Conservation (phyloP, 1,140 invertebrate genomes). For the Centruroides sculpturatus region DNA sequence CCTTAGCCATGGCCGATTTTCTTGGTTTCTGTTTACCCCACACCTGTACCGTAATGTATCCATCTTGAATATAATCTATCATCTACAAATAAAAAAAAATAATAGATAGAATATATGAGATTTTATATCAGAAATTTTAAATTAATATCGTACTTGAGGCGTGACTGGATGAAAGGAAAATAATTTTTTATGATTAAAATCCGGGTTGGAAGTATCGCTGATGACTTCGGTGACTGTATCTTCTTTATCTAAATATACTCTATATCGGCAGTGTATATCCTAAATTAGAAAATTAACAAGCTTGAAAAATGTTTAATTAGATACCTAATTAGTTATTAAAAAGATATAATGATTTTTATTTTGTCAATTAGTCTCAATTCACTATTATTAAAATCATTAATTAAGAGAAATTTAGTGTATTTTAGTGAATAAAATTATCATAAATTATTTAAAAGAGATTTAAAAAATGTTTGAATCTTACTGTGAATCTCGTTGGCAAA, state of each 20-base stretch:
- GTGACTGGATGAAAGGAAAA: slow-evolving; percentile 32
- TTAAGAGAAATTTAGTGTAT: too few relatives aligned
- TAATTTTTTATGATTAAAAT: slow-evolving; percentile 37
- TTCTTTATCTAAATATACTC: slow-evolving; percentile 36
- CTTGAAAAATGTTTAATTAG: too few relatives aligned
- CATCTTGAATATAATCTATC: neutral
- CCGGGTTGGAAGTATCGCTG: slow-evolving; percentile 35
- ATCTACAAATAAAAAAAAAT: neutral
- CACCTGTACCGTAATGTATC: slow-evolving; percentile 17
- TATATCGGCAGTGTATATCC: slow-evolving; percentile 39
- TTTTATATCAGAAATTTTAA: too few relatives aligned
- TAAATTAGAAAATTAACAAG: slow-evolving; percentile 13
- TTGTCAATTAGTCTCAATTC: too few relatives aligned
- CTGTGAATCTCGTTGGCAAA: slow-evolving; percentile 35
- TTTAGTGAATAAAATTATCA: too few relatives aligned
- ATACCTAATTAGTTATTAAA: too few relatives aligned
- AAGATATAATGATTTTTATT: too few relatives aligned
- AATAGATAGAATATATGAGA: too few relatives aligned
- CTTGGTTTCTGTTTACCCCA: slow-evolving; percentile 36
- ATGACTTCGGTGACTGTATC: slow-evolving; percentile 32
- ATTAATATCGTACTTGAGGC: slow-evolving; percentile 26
- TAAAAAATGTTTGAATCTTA: slow-evolving; percentile 21
- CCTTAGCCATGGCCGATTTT: slow-evolving; percentile 22
- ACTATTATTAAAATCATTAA: too few relatives aligned
- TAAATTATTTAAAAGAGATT: neutral